These are phyloP conservation scores for Chinchilla lanigera DNA, from an alignment of 2,113 vertebrate genomes.

Conservation along the genomic window DNA sequence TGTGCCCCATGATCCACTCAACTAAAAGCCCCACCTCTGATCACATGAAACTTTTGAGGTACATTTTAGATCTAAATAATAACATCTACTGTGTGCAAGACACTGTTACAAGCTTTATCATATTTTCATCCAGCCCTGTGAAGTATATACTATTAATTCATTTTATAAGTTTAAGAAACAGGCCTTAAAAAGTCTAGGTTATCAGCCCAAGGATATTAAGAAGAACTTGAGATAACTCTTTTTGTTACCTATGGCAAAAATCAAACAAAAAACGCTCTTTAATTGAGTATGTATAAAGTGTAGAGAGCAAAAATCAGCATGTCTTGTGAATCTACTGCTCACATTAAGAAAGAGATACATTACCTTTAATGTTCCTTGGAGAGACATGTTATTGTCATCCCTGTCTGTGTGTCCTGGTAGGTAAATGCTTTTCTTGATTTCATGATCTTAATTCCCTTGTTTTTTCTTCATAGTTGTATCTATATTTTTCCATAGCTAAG, in stretches of 20 bases:
- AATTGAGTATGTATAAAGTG: background rate
- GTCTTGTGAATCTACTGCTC: background rate
- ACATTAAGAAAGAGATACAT: background rate
- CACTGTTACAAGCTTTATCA: background rate
- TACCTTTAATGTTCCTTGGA: too few relatives aligned
- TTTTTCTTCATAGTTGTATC: background rate
- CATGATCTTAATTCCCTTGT: background rate
- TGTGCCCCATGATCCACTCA: background rate
- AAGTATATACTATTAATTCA: background rate
- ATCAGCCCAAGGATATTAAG: background rate
- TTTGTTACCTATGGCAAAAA: background rate
- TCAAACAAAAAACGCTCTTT: background rate
- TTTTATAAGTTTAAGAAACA: background rate
- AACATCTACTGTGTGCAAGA: background rate
- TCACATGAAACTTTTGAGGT: background rate
- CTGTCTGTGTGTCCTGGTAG: background rate
- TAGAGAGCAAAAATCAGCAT: background rate
- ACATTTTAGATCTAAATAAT: background rate
- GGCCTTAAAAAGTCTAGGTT: background rate
- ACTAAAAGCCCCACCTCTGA: background rate
- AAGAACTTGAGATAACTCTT: background rate
- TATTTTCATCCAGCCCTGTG: background rate
- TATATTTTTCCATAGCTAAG: background rate
- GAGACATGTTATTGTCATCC: background rate
- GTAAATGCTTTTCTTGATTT: background rate